Evolutionary conservation across 2,888 invertebrate genomes (phyloP), one percentile per base, ranked within the genome.

Genomic region (Lymantria monacha): DNA sequence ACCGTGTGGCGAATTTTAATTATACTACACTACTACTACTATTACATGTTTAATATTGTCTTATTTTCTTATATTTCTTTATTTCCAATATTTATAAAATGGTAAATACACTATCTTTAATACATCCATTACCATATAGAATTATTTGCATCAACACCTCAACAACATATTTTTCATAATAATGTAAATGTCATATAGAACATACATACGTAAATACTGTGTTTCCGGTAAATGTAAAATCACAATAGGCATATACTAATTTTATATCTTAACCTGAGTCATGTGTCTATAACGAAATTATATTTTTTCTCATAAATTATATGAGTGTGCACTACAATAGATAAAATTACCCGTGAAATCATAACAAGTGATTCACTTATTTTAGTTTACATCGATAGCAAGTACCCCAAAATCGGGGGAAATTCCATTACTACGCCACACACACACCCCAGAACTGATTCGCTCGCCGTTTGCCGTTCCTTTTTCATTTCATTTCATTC

Each of bases 401-500:
- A 49, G 43, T 58, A 67, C 69, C 75, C 74, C 9, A 13, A 54
- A 69, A 59, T 46, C 33, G 3, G 68, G 81, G 70, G 62, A 59
- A 70, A 55, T 53, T 50, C 46, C 46, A 9, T n/a, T 30, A 40
- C 33, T 61, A 61, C 43, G 69, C 70, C 71, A 80, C 82, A 80
- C 83, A 76, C 75, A 66, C 83, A 86, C 87, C 87, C 87, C 79
- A 74, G 61, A 64, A 60, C 59, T 49, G 63, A 67, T 55, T 59
- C 65, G 63, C 58, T 61, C 74, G 68, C 67, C 67, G 70, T 61
- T 65, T 71, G 61, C 70, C 71, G 68, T 67, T 73, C 76, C 79
- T 79, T 79, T 71, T 74, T 72, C 72, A 77, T 60, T 77, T 77
- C 77, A 75, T 70, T 77, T 76, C 79, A 81, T 71, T 80, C 79